These are phyloP conservation scores for Hoplostethus mediterraneus DNA, from an alignment of 2,797 vertebrate genomes.

Conservation along the genomic window DNA sequence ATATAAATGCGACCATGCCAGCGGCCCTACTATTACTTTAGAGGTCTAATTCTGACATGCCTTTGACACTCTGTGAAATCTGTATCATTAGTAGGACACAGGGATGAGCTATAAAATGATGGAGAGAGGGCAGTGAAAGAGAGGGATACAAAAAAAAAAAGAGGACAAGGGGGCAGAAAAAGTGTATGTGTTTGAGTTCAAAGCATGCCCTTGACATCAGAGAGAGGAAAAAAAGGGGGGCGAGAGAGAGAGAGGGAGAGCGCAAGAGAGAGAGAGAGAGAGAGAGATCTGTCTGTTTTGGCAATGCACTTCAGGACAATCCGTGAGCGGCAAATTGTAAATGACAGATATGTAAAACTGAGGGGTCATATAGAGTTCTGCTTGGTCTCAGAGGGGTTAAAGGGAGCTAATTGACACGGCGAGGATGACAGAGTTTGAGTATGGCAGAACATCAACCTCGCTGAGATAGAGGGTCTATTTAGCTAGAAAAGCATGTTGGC, in stretches of 20 bases:
- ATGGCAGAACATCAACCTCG: constrained; percentile 15
- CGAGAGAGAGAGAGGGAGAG: constrained; percentile 32
- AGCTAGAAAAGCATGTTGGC: constrained; percentile 52
- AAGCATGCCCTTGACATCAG: constrained; percentile 83
- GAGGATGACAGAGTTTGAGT: constrained; percentile 45
- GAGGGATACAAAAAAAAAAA: constrained; percentile 58
- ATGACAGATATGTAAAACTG: constrained; percentile 82
- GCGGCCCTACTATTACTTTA: constrained; percentile 50
- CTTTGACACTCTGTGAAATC: constrained; percentile 71
- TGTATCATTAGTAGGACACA: constrained; percentile 67
- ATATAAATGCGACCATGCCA: constrained; percentile 56
- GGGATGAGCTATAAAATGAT: constrained; percentile 63
- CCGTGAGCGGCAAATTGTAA: constrained; percentile 77
- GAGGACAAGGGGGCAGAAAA: constrained; percentile 47
- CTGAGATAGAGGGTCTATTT: constrained; percentile 26
- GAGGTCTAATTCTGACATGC: constrained; percentile 58
- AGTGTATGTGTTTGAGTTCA: constrained; percentile 78
- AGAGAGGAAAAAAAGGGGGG: constrained; percentile 14
- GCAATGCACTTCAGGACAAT: constrained; percentile 67
- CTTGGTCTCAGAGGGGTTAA: constrained; percentile 64
- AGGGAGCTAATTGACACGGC: constrained; percentile 40
- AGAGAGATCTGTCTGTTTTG: constrained; percentile 68
- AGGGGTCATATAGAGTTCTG: constrained; percentile 79
- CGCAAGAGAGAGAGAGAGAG: constrained; percentile 47
- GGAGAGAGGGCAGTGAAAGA: constrained; percentile 63